Conservation (phyloP, 2,113 vertebrate genomes). For the Cranoglanis bouderius region DNA sequence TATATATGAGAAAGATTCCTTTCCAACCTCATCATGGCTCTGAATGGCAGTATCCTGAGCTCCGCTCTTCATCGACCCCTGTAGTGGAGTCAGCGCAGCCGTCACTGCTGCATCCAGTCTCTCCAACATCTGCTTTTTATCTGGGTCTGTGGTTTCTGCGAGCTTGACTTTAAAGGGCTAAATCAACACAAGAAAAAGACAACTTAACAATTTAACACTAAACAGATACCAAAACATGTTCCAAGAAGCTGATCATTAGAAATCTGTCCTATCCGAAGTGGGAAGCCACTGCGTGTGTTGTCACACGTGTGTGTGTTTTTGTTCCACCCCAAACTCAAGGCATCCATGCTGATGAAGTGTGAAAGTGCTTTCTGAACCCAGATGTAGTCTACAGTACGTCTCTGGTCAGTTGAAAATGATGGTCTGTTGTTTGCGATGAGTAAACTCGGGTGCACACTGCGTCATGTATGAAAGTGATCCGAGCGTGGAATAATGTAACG, state of each 20-base stretch:
- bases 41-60: slow-evolving; percentile 55
- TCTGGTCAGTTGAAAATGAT: not conserved
- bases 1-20: not conserved
- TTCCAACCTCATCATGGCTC: slow-evolving; percentile 71
- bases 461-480: not conserved
- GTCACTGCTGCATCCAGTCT: slow-evolving; percentile 76
- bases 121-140: slow-evolving; percentile 91
- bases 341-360: not conserved
- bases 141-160: slow-evolving; percentile 80
- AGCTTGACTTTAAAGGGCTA: slow-evolving; percentile 82
- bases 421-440: not conserved
- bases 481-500: not conserved
- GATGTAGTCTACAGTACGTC: not conserved
- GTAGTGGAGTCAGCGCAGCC: slow-evolving; percentile 75
- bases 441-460: not conserved
- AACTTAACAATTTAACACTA: not conserved
- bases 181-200: not conserved
- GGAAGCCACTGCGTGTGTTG: not conserved
- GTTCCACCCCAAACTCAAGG: not conserved
- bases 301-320: not conserved
- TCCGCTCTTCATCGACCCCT: slow-evolving; percentile 66
- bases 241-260: not conserved
- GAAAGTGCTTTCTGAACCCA: not conserved
- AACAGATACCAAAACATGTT: slow-evolving; percentile 8
- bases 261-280: not conserved